Conservation (phyloP, 2,113 vertebrate genomes). For the Eurypyga helias region DNA sequence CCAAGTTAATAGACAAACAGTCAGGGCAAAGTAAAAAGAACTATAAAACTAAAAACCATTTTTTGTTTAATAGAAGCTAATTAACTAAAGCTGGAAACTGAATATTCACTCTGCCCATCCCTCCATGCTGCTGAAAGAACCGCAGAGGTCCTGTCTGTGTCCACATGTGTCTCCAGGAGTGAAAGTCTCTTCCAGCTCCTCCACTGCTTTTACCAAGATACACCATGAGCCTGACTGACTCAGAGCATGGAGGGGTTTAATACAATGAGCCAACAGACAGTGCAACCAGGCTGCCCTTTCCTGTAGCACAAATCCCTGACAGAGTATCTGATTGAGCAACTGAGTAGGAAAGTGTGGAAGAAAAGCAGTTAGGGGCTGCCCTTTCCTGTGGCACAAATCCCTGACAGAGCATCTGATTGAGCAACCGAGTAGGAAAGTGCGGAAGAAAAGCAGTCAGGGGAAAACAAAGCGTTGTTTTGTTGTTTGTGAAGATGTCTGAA, state of each 20-base stretch:
- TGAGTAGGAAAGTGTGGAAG: background rate
- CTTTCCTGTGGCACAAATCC: background rate
- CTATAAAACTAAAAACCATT: background rate
- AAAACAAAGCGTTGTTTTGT: background rate
- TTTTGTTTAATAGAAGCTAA: background rate
- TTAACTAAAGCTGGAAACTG: background rate
- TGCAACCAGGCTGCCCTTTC: background rate
- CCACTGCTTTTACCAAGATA: background rate
- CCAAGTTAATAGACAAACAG: background rate
- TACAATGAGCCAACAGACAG: accelerated
- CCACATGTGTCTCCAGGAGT: accelerated
- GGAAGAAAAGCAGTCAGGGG: background rate
- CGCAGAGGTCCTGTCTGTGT: background rate
- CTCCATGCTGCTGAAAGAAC: background rate
- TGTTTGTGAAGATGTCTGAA: background rate
- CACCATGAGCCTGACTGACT: background rate
- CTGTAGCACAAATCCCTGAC: background rate
- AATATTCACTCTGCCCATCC: background rate
- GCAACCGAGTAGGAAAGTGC: background rate
- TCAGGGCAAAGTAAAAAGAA: background rate
- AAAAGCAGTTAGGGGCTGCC: background rate
- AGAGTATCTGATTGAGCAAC: background rate
- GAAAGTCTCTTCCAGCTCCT: background rate
- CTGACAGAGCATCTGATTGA: background rate
- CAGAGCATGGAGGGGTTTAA: background rate